phyloP scores from a whole-genome alignment of 1,140 invertebrate genomes.

The Heliconius himera region DNA sequence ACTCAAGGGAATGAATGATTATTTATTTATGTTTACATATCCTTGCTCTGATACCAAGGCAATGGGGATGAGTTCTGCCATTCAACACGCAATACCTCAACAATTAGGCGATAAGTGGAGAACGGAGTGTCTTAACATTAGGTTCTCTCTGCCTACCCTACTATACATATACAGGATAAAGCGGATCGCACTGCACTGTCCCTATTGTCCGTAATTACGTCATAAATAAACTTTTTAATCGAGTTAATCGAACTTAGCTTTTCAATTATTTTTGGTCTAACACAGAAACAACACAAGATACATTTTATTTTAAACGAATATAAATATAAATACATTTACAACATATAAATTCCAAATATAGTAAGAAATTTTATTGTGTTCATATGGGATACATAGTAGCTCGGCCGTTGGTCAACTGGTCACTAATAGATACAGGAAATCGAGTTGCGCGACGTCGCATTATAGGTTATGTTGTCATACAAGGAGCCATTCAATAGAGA shows the following conservation, averaged over 20 bases:
- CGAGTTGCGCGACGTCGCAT: slow-evolving; percentile 42
- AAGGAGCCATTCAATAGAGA: slow-evolving; percentile 49
- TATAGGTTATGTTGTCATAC: slow-evolving; percentile 23
- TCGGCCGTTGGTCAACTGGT: not conserved
- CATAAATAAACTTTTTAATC: slow-evolving; percentile 40
- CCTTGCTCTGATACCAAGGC: too few species aligned
- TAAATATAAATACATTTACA: slow-evolving; percentile 2
- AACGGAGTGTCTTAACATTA: too few species aligned
- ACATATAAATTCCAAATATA: not conserved
- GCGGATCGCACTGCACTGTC: slow-evolving; percentile 20
- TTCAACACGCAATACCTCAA: too few species aligned
- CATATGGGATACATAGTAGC: not conserved
- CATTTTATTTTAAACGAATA: not conserved
- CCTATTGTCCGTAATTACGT: slow-evolving; percentile 24
- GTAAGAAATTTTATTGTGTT: not conserved
- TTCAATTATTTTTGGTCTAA: not conserved
- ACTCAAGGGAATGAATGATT: too few species aligned
- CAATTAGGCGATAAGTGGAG: too few species aligned
- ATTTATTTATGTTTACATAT: too few species aligned
- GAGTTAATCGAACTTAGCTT: slow-evolving; percentile 54
- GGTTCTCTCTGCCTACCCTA: too few species aligned
- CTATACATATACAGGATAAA: too few species aligned
- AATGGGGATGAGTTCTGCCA: too few species aligned
- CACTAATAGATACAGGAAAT: slow-evolving; percentile 44
- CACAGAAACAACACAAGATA: not conserved